Conservation (phyloP, 2,888 invertebrate genomes). For the Melangyna quadrimaculata region DNA sequence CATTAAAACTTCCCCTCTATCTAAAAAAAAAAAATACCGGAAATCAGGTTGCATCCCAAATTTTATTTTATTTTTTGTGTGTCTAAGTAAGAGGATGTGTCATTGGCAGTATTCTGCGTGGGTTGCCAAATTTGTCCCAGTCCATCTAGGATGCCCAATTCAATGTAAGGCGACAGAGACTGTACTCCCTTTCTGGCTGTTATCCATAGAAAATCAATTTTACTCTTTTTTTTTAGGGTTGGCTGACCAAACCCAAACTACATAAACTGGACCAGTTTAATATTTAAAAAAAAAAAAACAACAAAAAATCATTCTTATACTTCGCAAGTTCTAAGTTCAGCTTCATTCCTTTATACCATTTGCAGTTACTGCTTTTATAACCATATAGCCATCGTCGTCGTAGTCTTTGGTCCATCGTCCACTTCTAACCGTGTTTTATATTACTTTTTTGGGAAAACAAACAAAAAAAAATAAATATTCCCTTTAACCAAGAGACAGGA, state of each 20-base stretch:
- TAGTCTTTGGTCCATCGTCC: background rate
- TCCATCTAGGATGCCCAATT: background rate
- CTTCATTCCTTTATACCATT: background rate
- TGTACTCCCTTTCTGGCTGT: background rate
- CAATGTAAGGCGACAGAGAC: background rate
- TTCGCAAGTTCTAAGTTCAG: background rate
- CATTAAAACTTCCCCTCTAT: too few species aligned
- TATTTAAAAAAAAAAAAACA: background rate
- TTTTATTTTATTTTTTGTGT: background rate
- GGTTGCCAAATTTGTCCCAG: background rate
- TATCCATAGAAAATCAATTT: background rate
- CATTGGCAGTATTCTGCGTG: background rate
- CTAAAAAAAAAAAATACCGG: background rate
- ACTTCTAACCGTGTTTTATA: background rate
- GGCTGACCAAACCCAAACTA: background rate
- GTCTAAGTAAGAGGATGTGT: background rate
- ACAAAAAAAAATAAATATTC: background rate
- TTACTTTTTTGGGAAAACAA: background rate
- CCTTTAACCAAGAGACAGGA: background rate
- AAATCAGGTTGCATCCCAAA: background rate
- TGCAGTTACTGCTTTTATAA: background rate
- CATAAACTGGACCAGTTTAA: background rate
- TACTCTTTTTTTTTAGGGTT: background rate
- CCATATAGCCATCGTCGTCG: too few species aligned
- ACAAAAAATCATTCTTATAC: background rate